Conservation (phyloP, 2,888 invertebrate genomes). For the Pasiphila rectangulata region DNA sequence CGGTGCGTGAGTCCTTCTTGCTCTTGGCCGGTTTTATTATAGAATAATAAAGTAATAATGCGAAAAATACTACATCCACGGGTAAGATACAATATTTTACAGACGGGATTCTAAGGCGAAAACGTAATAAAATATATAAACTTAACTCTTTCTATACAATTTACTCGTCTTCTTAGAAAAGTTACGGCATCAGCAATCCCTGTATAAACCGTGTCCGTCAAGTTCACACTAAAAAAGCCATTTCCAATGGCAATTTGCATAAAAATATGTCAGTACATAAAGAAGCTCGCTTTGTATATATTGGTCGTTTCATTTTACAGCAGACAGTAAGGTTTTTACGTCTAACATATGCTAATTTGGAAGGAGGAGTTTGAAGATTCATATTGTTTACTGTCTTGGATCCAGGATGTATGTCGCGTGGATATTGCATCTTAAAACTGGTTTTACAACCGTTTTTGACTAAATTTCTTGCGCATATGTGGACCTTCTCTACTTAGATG, state of each 20-base stretch:
- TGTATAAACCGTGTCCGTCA: not conserved
- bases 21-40: too few relatives aligned
- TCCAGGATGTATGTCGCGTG: slow-evolving; percentile 5
- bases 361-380: slow-evolving; percentile 24
- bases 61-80: too few relatives aligned
- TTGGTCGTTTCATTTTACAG: slow-evolving; percentile 34
- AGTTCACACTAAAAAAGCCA: not conserved
- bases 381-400: slow-evolving; percentile 14
- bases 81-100: too few relatives aligned
- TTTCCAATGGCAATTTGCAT: slow-evolving; percentile 24
- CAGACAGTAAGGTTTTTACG: slow-evolving; percentile 33
- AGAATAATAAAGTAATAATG: too few relatives aligned
- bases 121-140: too few relatives aligned
- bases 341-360: slow-evolving; percentile 30
- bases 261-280: slow-evolving; percentile 34
- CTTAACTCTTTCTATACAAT: too few relatives aligned
- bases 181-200: too few relatives aligned
- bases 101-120: too few relatives aligned
- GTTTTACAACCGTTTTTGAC: not conserved
- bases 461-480: not conserved
- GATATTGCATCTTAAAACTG: slow-evolving; percentile 1
- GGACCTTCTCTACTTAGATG: not conserved
- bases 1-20: too few relatives aligned
- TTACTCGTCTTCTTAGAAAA: too few relatives aligned
- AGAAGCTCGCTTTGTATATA: slow-evolving; percentile 22